Evolutionary conservation across 2,888 invertebrate genomes (phyloP), one percentile per base, ranked within the genome.

Genomic region (Fabriciana adippe): DNA sequence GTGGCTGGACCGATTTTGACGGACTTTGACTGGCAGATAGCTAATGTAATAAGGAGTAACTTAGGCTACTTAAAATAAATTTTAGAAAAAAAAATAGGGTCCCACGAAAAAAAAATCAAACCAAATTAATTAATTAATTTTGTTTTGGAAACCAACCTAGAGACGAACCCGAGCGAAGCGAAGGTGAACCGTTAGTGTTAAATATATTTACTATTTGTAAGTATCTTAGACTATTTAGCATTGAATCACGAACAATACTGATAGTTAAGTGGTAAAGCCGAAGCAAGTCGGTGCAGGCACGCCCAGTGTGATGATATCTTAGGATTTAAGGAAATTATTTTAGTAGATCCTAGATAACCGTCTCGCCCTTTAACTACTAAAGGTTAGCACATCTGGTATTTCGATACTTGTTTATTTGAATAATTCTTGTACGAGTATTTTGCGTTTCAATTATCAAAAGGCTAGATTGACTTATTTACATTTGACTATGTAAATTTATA

Each of bases 321-420:
- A 11, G 68, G 62, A 72, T 72, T 75, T 72, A 74, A 66, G 73
- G 71, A 73, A 75, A 75, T 73, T 72, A 75, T 76, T 75, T 74
- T 74, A 74, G 71, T 73, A 75, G 75, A 73, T 71, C 60, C 66
- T 15, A 50, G 71, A 74, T 73, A 72, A 47, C 51, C 55, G 66
- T 60, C 61, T 70, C 69, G 72, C 71, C 72, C 69, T 74, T 74
- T 71, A 41, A 41, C 35, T 35, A 57, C 70, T 69, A 74, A 71
- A 74, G 66, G 72, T 72, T 70, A 68, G 62, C 35, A 65, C 63
- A 67, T 65, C 59, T 70, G 72, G 60, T 70, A 67, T 68, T 72
- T 70, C 59, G 51, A 51, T 62, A 59, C 65, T 53, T 65, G 70
- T 71, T 66, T 60, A 68, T 68, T 68, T 55, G 55, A 71, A 68